Evolutionary conservation across 2,113 vertebrate genomes (phyloP), one percentile per base, ranked within the genome.

Genomic region (Rhombomys opimus): DNA sequence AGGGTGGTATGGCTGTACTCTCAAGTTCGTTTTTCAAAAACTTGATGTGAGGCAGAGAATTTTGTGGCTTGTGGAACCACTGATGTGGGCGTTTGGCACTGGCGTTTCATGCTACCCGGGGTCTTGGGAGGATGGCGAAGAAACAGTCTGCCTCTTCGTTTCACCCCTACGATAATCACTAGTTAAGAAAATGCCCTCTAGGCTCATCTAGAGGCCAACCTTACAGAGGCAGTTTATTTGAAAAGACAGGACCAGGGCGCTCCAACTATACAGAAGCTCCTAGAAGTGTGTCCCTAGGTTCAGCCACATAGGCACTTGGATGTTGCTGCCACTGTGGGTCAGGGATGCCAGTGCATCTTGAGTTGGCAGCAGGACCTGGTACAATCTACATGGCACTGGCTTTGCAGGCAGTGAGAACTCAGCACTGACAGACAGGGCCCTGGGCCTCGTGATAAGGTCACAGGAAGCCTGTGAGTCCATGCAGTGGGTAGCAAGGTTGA

Each of bases 21-120:
- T 13, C 30, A 32, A 52, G 38, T 93, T n/a, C 91, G 82, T 87
- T 93, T 89, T 96, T 67, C 38, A 35, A 88, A 91, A 87, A 23
- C 22, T 41, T 85, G 25, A 65, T 84, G 15, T 91, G 93, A 89
- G 65, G 84, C 61, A 20, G 23, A 52, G 96, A 91, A 88, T 50
- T 35, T 35, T 65, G n/a, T 18, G 7, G n/a, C 65, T 93, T 90
- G n/a, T 65, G 82, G 90, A 89, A 20, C 68, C 57, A n/a, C 46
- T 80, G 57, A 75, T 52, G 41, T 87, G 65, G 54, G 35, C 13
- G 11, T 89, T 73, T 20, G 54, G 32, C 89, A 68, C 67, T 17
- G 41, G 41, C 63, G 22, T 46, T 75, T 88, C 88, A 41, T 73
- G 54, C 2, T 82, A 17, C 65, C 73, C 94, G 91, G 89, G 78